Evolutionary conservation across 2,888 invertebrate genomes (phyloP).

Genomic region (Campoletis raptor): DNA sequence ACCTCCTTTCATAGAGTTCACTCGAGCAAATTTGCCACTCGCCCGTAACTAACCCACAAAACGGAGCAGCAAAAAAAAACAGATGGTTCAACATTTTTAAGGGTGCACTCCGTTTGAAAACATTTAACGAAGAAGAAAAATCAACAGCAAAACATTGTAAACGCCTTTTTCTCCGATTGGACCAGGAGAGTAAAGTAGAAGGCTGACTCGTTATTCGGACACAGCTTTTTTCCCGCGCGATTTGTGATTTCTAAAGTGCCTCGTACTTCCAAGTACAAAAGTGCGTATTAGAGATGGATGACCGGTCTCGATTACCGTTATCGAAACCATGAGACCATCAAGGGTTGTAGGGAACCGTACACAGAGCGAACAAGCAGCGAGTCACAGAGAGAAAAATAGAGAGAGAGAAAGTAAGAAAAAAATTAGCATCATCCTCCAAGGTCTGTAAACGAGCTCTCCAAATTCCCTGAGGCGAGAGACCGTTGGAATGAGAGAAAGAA

Average conservation of each 20-base stretch:
- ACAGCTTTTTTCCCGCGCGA: constrained; percentile 32
- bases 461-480: constrained; percentile 68
- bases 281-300: constrained; percentile 66
- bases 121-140: constrained; percentile 46
- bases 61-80: not conserved
- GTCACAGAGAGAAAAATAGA: constrained; percentile 17
- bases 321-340: not conserved
- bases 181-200: not conserved
- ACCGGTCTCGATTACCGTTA: constrained; percentile 65
- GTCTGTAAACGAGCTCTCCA: constrained; percentile 66
- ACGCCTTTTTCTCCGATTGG: constrained; percentile 33
- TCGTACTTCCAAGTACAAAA: constrained; percentile 64
- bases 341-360: not conserved
- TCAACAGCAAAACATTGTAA: constrained; percentile 27
- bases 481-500: constrained; percentile 46
- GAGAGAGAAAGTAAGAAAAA: constrained; percentile 62
- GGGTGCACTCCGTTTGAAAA: not conserved
- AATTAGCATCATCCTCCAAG: constrained; percentile 62
- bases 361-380: not conserved
- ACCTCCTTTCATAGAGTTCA: constrained; percentile 33
- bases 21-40: no score
- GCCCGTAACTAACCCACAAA: not conserved
- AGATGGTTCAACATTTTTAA: not conserved
- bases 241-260: constrained; percentile 58
- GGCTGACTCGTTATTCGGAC: not conserved